Conservation (phyloP, 2,797 vertebrate species). For the Fistularia commersonii region DNA sequence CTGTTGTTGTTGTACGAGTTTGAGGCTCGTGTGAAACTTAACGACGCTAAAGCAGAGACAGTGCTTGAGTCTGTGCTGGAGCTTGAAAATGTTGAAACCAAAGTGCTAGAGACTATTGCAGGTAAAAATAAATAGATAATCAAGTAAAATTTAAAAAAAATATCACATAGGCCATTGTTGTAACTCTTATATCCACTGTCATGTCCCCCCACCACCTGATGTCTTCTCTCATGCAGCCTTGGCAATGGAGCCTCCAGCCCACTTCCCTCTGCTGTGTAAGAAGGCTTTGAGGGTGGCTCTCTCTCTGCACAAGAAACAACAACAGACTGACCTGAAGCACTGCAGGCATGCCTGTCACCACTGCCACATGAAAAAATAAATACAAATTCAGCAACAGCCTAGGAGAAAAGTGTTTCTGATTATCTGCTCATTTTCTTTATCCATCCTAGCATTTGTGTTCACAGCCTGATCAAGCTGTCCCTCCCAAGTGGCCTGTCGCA, state of each 20-base stretch:
- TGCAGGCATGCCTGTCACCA: constrained; percentile 75
- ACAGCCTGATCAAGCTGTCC: constrained; percentile 85
- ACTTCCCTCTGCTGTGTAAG: constrained; percentile 83
- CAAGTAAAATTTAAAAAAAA: neutral
- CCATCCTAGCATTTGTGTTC: constrained; percentile 82
- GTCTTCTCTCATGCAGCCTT: constrained; percentile 68
- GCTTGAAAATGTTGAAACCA: constrained; percentile 78
- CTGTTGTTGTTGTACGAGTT: constrained; percentile 91
- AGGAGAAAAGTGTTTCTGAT: neutral
- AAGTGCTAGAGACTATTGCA: constrained; percentile 86
- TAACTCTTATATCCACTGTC: neutral
- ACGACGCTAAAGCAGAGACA: constrained; percentile 77
- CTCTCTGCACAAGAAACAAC: constrained; percentile 77
- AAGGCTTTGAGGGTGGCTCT: constrained; percentile 84
- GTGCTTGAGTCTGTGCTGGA: constrained; percentile 85
- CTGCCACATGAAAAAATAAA: neutral
- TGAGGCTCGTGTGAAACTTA: constrained; percentile 86
- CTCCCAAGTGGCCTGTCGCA: constrained; percentile 77
- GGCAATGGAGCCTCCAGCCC: constrained; percentile 86
- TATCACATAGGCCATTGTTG: neutral
- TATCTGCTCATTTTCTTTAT: constrained; percentile 7
- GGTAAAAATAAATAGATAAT: constrained; percentile 54
- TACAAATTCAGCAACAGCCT: too few relatives aligned
- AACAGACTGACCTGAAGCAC: constrained; percentile 68
- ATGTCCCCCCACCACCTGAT: neutral